A percentile compares a stretch with the other conserved stretches of the same genome.
These are phyloP conservation scores for Lycaon pictus DNA, from an alignment of 2,113 vertebrate species.

Conservation along the genomic window DNA sequence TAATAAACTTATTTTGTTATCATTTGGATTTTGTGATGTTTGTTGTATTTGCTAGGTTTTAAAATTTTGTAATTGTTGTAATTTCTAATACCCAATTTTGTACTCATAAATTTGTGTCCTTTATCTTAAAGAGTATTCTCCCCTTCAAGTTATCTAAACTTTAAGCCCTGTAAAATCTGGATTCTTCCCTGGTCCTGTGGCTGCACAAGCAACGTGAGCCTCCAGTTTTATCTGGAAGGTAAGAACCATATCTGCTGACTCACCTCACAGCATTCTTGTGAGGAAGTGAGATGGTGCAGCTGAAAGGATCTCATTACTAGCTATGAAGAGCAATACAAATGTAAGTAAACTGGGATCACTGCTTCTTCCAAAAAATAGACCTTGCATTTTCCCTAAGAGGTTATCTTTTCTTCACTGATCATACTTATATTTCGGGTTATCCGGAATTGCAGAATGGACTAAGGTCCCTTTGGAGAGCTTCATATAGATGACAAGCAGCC, in stretches of 20 bases:
- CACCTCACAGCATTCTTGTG: neutral
- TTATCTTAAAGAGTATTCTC: neutral
- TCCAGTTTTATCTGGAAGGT: neutral
- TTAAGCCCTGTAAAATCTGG: neutral
- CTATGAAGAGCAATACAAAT: neutral
- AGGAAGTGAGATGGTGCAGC: neutral
- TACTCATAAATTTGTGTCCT: slow-evolving; percentile 38
- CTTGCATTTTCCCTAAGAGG: slow-evolving; percentile 8
- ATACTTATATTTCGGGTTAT: neutral
- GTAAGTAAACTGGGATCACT: neutral
- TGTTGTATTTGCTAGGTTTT: slow-evolving; percentile 14
- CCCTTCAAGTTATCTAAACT: neutral
- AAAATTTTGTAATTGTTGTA: neutral
- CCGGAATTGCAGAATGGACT: neutral
- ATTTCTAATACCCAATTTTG: slow-evolving; percentile 26
- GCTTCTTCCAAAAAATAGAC: slow-evolving; percentile 36
- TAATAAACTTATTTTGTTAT: slow-evolving; percentile 49
- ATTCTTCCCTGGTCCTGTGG: neutral
- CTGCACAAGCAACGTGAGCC: slow-evolving; percentile 8
- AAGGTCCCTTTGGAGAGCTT: slow-evolving; percentile 16
- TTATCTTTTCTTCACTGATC: slow-evolving; percentile 28
- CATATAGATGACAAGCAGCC: neutral
- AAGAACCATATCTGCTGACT: neutral
- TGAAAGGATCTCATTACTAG: slow-evolving; percentile 23
- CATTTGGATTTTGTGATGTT: slow-evolving; percentile 15